These are phyloP conservation scores for Pseudochromis fuscus DNA, from an alignment of 2,797 vertebrate genomes.

Conservation along the genomic window DNA sequence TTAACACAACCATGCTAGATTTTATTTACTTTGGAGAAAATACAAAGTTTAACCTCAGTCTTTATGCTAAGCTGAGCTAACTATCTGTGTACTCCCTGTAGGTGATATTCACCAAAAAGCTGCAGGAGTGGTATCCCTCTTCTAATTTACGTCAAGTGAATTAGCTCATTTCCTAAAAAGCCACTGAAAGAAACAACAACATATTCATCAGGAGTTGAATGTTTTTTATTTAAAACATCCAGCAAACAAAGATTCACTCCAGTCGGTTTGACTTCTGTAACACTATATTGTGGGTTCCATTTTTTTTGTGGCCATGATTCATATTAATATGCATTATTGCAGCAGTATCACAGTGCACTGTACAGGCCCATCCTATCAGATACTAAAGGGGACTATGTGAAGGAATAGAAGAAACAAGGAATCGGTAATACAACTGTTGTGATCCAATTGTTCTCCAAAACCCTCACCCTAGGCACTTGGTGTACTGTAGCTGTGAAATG, in stretches of 20 bases:
- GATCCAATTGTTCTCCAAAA: conserved; percentile 73
- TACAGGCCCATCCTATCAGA: conserved; percentile 62
- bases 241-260: conserved; percentile 60
- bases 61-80: too few species aligned
- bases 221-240: conserved; percentile 70
- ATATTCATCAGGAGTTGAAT: conserved; percentile 46
- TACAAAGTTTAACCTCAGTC: too few species aligned
- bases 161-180: too few species aligned
- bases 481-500: conserved; percentile 80
- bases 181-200: not conserved
- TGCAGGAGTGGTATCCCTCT: too few species aligned
- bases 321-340: conserved; percentile 72
- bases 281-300: conserved; percentile 64
- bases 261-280: conserved; percentile 57
- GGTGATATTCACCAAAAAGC: too few species aligned
- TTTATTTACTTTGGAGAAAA: too few species aligned
- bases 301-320: conserved; percentile 54
- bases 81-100: too few species aligned
- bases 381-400: conserved; percentile 35
- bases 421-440: conserved; percentile 62
- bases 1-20: too few species aligned
- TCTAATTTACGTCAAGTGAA: too few species aligned
- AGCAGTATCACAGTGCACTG: conserved; percentile 79
- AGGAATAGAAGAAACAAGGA: conserved; percentile 62
- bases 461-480: conserved; percentile 79